Base-by-base conservation (phyloP, 2,888 invertebrate species). In the Gymnocheta viridis region DNA sequence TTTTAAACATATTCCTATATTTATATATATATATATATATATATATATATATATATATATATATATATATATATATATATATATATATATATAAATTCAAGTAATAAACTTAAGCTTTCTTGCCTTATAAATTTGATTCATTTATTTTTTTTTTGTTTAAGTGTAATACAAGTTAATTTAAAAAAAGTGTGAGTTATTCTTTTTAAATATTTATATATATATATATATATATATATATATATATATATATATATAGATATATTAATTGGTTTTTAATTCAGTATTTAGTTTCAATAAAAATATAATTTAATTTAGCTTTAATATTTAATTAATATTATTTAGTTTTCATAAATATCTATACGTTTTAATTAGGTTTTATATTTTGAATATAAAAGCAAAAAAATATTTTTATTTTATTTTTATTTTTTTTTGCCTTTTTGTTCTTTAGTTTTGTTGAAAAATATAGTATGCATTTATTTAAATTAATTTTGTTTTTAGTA, bases 61-160 rank as follows among this genome's bases (percentile, higher is more conserved):
- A n/a, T n/a, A n/a, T n/a, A n/a, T n/a, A n/a, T n/a, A n/a, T n/a
- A n/a, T n/a, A n/a, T n/a, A n/a, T n/a, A n/a, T n/a, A n/a, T n/a
- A n/a, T n/a, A n/a, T n/a, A n/a, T n/a, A n/a, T n/a, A n/a, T n/a
- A n/a, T n/a, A n/a, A n/a, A n/a, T 76, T 66, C 67, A 54, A 58
- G 64, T 74, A 62, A 73, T 82, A 66, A 74, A 70, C 79, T 82
- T 82, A 79, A 83, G 79, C 80, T 66, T 83, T 74, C 19, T 82
- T 83, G 80, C 79, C 79, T 70, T 80, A 76, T 76, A 70, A 70
- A 76, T 83, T 83, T 79, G 41, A 74, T 80, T 79, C 76, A 62
- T 69, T 41, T 51, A 24, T 41, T 51, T 64, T 14, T 49, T 47
- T 72, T 41, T 51, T 64, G 7, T 49, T 47, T 72, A 69, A 64